Conservation (phyloP, 2,888 invertebrate species). For the Orthonychiurus folsomi region DNA sequence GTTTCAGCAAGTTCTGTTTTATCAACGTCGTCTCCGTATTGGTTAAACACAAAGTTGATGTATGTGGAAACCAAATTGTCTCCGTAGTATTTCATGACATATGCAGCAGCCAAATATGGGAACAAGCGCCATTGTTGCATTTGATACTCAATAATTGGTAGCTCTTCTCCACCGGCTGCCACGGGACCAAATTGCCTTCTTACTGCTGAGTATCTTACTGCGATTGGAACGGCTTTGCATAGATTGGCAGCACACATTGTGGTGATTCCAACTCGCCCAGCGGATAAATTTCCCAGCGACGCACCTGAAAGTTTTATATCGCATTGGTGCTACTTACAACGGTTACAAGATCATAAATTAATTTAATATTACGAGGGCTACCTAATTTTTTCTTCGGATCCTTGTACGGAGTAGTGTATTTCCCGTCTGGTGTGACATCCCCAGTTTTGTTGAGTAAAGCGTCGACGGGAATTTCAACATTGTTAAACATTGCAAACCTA, state of each 20-base stretch:
- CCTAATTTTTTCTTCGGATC: conserved; percentile 77
- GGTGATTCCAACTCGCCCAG: conserved; percentile 28
- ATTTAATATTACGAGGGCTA: too few relatives aligned
- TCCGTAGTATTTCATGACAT: conserved; percentile 45
- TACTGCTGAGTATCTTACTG: conserved; percentile 50
- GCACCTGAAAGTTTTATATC: conserved; percentile 25
- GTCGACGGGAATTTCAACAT: conserved; percentile 75
- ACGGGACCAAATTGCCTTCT: conserved; percentile 42
- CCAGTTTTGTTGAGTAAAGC: conserved; percentile 78
- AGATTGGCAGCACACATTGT: conserved; percentile 32
- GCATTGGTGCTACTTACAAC: neutral
- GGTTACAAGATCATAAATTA: too few relatives aligned
- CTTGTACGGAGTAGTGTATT: conserved; percentile 80
- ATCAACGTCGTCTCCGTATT: conserved; percentile 25
- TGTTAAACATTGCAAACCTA: conserved; percentile 62
- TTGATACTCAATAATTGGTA: conserved; percentile 39
- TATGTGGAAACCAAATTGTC: conserved; percentile 40
- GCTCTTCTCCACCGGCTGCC: conserved; percentile 22
- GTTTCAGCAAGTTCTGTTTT: conserved; percentile 36
- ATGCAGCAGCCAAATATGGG: conserved; percentile 47
- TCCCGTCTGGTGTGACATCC: conserved; percentile 77
- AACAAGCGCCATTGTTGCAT: conserved; percentile 49
- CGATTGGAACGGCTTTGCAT: conserved; percentile 44
- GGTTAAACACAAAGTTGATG: conserved; percentile 28
- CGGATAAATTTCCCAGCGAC: conserved; percentile 33